Conservation (phyloP, 2,113 vertebrate species). For the Sardina pilchardus region DNA sequence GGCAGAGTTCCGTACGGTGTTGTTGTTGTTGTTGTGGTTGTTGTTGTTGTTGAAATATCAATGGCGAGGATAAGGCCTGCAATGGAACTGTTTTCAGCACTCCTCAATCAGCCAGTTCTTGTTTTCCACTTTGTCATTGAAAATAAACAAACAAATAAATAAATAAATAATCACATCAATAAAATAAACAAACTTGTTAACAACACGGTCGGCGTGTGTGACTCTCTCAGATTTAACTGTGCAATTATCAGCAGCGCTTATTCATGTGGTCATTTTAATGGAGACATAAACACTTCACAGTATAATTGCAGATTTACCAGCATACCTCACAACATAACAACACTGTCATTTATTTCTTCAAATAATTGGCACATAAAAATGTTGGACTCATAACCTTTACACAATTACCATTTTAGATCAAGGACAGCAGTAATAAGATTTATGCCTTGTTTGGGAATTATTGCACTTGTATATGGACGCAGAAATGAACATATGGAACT, state of each 20-base stretch:
- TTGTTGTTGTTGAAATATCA: constrained; percentile 44
- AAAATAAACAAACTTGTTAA: background rate
- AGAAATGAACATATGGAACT: background rate
- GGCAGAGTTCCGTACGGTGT: constrained; percentile 29
- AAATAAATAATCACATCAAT: background rate
- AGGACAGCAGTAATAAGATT: background rate
- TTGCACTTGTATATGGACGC: background rate
- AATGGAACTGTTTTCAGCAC: background rate
- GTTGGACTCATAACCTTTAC: background rate
- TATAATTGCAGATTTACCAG: background rate
- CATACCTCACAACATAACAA: background rate
- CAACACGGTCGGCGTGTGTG: background rate
- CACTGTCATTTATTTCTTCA: background rate
- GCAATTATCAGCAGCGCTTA: constrained; percentile 4
- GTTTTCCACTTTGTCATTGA: background rate
- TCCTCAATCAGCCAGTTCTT: background rate
- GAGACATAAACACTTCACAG: background rate
- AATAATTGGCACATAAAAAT: background rate
- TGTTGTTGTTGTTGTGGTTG: background rate
- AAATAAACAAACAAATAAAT: background rate
- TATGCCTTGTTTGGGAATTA: background rate
- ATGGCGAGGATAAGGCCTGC: background rate
- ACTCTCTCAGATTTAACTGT: background rate
- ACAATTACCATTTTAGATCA: constrained; percentile 4
- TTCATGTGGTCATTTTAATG: constrained; percentile 6